Evolutionary conservation across 2,888 invertebrate species (phyloP).

Genomic region (Aethes cnicana): DNA sequence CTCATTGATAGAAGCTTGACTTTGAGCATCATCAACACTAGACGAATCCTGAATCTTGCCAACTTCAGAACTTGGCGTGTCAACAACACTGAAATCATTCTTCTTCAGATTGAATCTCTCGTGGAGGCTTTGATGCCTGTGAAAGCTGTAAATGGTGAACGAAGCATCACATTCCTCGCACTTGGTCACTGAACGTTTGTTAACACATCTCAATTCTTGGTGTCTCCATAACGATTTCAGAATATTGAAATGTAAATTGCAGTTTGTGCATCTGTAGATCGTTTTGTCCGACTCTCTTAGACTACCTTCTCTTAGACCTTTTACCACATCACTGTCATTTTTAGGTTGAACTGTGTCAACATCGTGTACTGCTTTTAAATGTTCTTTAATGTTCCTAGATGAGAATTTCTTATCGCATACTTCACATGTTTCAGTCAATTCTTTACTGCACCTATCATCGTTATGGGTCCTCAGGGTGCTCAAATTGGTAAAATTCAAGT

Average conservation of each 20-base stretch:
- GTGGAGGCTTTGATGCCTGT: slow-evolving; percentile 18
- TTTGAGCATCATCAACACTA: slow-evolving; percentile 38
- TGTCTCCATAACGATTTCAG: background rate
- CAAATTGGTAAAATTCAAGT: slow-evolving; percentile 8
- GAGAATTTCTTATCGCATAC: slow-evolving; percentile 9
- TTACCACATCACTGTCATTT: no score
- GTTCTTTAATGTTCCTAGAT: slow-evolving; percentile 12
- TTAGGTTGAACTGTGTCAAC: no score
- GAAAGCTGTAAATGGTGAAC: slow-evolving; percentile 11
- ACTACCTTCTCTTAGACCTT: no score
- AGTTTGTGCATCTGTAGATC: slow-evolving; percentile 10
- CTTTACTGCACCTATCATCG: slow-evolving; percentile 20
- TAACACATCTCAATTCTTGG: background rate
- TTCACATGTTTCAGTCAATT: slow-evolving; percentile 9
- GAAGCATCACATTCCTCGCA: slow-evolving; percentile 35
- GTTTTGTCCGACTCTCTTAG: background rate
- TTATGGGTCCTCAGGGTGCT: slow-evolving; percentile 2
- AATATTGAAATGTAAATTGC: slow-evolving; percentile 6
- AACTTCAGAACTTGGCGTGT: background rate
- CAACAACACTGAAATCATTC: slow-evolving; percentile 14
- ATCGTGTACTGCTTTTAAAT: slow-evolving; percentile 8
- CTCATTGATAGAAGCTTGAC: slow-evolving; percentile 25
- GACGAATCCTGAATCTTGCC: no score
- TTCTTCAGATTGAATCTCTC: slow-evolving; percentile 10
- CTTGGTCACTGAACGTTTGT: background rate